A percentile compares a stretch with the other conserved stretches of the same genome.
Conservation (phyloP, 2,888 invertebrate species). For the Scaptomyza reducta region DNA sequence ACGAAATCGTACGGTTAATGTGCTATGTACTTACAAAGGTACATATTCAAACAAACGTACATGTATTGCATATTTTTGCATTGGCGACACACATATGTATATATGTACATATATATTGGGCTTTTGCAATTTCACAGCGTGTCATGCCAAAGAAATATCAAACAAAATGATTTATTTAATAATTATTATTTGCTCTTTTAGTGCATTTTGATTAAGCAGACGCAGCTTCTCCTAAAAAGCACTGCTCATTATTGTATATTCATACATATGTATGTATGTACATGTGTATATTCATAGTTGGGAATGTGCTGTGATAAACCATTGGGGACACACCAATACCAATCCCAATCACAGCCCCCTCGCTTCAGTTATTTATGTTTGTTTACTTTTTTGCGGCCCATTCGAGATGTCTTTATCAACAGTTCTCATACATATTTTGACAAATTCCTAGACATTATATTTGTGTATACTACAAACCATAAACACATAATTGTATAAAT, state of each 20-base stretch:
- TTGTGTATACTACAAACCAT: neutral
- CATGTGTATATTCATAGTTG: constrained; percentile 21
- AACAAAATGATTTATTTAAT: constrained; percentile 28
- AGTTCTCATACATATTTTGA: constrained; percentile 55
- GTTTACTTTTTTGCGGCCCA: constrained; percentile 54
- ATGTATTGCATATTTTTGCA: constrained; percentile 49
- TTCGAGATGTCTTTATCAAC: constrained; percentile 63
- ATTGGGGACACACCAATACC: constrained; percentile 9
- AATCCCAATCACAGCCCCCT: constrained; percentile 3
- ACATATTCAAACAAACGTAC: constrained; percentile 1
- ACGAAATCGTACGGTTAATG: constrained; percentile 47
- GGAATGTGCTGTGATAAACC: constrained; percentile 51
- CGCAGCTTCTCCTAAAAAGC: constrained; percentile 22
- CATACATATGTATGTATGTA: neutral
- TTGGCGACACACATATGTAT: constrained; percentile 45
- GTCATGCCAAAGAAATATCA: constrained; percentile 10
- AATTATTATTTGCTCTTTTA: constrained; percentile 38
- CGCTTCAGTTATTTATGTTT: constrained; percentile 47
- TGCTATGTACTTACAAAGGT: constrained; percentile 31
- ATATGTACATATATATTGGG: constrained; percentile 3
- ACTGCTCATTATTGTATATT: neutral
- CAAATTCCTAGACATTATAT: constrained; percentile 50
- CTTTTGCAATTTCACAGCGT: constrained; percentile 6
- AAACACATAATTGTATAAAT: neutral
- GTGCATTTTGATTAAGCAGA: constrained; percentile 4